Conservation (phyloP, 2,113 vertebrate species). For the Illadopsis cleaveri region DNA sequence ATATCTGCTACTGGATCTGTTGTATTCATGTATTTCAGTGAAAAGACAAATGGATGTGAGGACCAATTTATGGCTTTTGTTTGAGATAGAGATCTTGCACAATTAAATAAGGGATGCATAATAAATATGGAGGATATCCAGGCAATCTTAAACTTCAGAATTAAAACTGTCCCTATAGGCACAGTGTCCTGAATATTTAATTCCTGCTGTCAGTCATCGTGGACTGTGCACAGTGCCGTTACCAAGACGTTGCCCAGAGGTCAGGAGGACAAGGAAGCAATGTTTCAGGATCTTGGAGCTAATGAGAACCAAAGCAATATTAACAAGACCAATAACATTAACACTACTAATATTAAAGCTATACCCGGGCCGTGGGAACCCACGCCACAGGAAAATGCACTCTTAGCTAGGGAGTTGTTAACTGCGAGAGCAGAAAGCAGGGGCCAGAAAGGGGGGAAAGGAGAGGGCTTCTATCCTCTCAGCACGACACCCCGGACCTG, state of each 20-base stretch:
- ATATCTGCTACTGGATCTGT: neutral
- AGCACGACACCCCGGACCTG: accelerated
- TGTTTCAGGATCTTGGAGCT: neutral
- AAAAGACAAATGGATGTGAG: neutral
- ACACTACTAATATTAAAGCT: no score
- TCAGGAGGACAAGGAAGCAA: neutral
- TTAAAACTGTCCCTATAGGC: neutral
- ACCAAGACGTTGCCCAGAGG: neutral
- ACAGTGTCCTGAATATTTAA: neutral
- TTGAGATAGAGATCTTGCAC: neutral
- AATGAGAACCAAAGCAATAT: neutral
- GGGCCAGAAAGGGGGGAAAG: accelerated
- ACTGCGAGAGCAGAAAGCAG: neutral
- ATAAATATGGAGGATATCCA: no score
- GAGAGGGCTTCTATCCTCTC: no score
- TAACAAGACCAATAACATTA: neutral
- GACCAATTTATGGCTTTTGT: neutral
- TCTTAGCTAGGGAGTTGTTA: neutral
- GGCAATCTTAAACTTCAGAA: neutral
- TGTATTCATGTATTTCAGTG: neutral
- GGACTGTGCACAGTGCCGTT: neutral
- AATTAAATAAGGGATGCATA: neutral
- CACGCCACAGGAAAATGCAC: neutral
- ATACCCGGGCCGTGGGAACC: no score
- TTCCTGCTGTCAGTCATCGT: neutral